These are phyloP conservation scores for Vesta saturnalis DNA, from an alignment of 2,888 invertebrate genomes.

Conservation along the genomic window DNA sequence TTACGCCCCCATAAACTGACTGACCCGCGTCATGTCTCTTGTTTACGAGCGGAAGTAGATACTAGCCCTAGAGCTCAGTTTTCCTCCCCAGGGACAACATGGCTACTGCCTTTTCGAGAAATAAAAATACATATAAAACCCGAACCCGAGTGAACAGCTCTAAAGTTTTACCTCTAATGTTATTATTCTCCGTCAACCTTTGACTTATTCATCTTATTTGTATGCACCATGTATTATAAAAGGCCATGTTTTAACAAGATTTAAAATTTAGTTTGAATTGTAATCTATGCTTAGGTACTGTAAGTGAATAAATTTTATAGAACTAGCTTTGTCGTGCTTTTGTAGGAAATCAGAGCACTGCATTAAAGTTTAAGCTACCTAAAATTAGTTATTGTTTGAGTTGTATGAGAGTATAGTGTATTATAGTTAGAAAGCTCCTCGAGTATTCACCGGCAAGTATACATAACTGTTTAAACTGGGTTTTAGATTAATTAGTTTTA, in stretches of 20 bases:
- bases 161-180: conserved; percentile 48
- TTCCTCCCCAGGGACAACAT: conserved; percentile 48
- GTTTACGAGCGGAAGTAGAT: conserved; percentile 51
- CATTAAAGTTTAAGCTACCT: neutral
- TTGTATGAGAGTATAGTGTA: neutral
- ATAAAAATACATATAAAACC: conserved; percentile 56
- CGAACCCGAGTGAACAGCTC: conserved; percentile 44
- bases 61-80: conserved; percentile 43
- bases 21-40: conserved; percentile 48
- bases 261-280: conserved; percentile 4
- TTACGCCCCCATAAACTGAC: conserved; percentile 35
- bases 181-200: conserved; percentile 30
- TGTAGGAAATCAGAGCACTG: neutral
- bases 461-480: neutral
- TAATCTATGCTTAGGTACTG: neutral
- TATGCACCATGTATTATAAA: conserved; percentile 16
- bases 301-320: neutral
- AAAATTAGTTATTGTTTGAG: conserved; percentile 11
- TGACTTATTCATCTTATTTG: conserved; percentile 25
- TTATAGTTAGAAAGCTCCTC: neutral
- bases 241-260: neutral
- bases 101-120: conserved; percentile 49
- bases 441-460: neutral
- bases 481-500: neutral
- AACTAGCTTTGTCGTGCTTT: neutral